Conservation (phyloP, 2,888 invertebrate genomes). For the Agrochola litura region DNA sequence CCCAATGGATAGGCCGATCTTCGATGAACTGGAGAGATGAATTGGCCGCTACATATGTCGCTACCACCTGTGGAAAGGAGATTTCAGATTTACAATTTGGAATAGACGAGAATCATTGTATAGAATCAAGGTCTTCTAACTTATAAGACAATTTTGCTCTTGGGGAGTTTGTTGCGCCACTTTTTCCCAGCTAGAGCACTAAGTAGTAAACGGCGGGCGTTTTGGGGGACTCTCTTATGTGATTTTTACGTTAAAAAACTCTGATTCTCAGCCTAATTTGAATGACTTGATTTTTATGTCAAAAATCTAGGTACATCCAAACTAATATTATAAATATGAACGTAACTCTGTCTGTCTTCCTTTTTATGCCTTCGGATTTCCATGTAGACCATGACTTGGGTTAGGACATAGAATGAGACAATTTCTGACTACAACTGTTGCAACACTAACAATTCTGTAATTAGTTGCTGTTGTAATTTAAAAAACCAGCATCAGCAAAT, state of each 20-base stretch:
- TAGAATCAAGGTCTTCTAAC: no score
- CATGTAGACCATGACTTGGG: neutral
- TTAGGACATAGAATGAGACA: neutral
- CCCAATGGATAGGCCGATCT: constrained; percentile 95
- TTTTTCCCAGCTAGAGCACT: no score
- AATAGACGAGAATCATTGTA: neutral
- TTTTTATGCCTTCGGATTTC: neutral
- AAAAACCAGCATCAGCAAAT: neutral
- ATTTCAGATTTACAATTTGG: neutral
- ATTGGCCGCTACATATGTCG: constrained; percentile 96
- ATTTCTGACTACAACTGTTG: neutral
- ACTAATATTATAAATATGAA: neutral
- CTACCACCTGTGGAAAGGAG: constrained; percentile 93
- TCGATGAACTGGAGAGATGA: constrained; percentile 94
- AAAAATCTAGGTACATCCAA: neutral
- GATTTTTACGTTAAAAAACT: no score
- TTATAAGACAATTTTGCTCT: no score
- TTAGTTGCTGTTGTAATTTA: neutral
- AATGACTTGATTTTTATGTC: neutral
- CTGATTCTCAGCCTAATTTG: no score
- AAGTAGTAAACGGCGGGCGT: no score
- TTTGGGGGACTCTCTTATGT: no score
- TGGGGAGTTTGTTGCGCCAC: no score
- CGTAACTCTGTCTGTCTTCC: neutral
- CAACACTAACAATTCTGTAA: neutral